Conservation (phyloP, 1,140 invertebrate species). For the Apis laboriosa region DNA sequence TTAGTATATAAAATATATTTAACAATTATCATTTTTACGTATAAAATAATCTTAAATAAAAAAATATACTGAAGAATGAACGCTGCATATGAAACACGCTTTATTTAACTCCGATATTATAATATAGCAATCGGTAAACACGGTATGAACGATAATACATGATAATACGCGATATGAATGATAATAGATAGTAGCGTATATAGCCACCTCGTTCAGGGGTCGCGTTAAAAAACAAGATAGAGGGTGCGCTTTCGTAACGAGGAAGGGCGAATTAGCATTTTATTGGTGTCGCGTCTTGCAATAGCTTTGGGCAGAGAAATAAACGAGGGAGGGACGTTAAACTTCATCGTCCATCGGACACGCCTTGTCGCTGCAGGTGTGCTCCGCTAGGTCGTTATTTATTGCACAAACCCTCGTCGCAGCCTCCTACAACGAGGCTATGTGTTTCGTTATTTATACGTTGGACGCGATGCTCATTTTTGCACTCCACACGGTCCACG, state of each 20-base stretch:
- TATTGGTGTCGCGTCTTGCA: constrained; percentile 50
- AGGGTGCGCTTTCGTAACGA: constrained; percentile 27
- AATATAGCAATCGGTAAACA: neutral
- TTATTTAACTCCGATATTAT: neutral
- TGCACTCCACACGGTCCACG: neutral
- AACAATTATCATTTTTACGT: too few relatives aligned
- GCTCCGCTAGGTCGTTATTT: constrained; percentile 47
- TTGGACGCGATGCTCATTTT: constrained; percentile 41
- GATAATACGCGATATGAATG: neutral
- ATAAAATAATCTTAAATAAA: too few relatives aligned
- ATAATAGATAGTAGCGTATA: neutral
- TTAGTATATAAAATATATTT: too few relatives aligned
- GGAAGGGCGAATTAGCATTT: constrained; percentile 49
- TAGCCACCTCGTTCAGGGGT: neutral
- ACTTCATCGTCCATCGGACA: constrained; percentile 49
- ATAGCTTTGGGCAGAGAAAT: constrained; percentile 51
- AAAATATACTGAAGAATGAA: too few relatives aligned
- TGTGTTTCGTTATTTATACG: constrained; percentile 51
- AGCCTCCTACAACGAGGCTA: constrained; percentile 9
- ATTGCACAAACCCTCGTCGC: constrained; percentile 20
- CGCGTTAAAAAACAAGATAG: neutral
- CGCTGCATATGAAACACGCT: too few relatives aligned
- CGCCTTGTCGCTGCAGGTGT: constrained; percentile 55
- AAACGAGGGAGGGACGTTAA: constrained; percentile 38
- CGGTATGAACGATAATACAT: neutral